These are phyloP conservation scores for Elaphurus davidianus DNA, from an alignment of 2,113 vertebrate species.

Conservation along the genomic window DNA sequence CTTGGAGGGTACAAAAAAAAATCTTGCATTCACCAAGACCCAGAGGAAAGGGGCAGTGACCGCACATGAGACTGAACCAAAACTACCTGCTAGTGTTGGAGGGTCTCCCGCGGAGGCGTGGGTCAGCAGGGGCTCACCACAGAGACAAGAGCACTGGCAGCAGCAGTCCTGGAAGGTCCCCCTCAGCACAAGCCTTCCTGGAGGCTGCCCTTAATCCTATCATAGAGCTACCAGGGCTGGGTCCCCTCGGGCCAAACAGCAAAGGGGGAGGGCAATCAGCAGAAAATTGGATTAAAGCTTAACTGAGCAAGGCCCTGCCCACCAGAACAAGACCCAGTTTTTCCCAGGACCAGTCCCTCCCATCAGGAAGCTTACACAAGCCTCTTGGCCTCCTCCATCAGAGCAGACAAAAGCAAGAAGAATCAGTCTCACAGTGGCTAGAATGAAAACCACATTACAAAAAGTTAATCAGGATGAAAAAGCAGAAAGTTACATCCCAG, in stretches of 20 bases:
- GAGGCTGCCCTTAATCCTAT: neutral
- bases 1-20: neutral
- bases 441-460: neutral
- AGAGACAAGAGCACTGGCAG: neutral
- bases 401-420: neutral
- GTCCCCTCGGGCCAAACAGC: neutral
- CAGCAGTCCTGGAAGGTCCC: neutral
- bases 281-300: neutral
- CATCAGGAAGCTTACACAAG: neutral
- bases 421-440: neutral
- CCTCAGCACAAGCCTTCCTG: neutral
- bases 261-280: neutral
- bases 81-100: neutral
- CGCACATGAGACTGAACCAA: neutral
- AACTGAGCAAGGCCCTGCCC: neutral
- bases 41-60: neutral
- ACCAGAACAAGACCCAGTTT: neutral
- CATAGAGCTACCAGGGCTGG: neutral
- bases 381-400: neutral
- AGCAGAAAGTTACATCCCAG: neutral
- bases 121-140: neutral
- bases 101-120: neutral
- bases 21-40: neutral
- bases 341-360: neutral
- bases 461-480: neutral